Percentiles rank a stretch among this genome's conserved stretches.
phyloP scores from a whole-genome alignment of 2,888 invertebrate species.

The Ypsolopha sequella region DNA sequence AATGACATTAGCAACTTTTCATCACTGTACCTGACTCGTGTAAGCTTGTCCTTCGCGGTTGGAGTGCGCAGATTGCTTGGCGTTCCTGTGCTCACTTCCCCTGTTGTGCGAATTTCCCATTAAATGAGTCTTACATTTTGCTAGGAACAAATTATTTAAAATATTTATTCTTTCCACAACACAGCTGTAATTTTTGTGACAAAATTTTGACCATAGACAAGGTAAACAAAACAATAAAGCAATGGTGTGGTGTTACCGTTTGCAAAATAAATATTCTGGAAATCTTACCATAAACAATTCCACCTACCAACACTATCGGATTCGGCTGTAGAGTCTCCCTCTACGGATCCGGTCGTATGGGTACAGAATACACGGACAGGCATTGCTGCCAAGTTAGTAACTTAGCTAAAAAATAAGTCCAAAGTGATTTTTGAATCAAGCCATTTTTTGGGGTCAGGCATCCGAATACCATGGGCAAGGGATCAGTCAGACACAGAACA shows the following conservation, averaged over 20 bases:
- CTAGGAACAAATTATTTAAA: slow-evolving; percentile 17
- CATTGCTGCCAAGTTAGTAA: too few species aligned
- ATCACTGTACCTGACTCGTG: slow-evolving; percentile 58
- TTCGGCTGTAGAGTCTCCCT: too few species aligned
- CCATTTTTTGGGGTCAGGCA: too few species aligned
- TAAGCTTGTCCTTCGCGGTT: slow-evolving; percentile 51
- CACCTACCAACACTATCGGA: too few species aligned
- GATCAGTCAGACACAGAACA: too few species aligned
- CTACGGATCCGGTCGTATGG: too few species aligned
- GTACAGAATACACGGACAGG: too few species aligned
- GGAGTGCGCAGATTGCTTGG: slow-evolving; percentile 36
- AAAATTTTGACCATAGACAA: slow-evolving; percentile 16
- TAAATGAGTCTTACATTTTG: slow-evolving; percentile 22
- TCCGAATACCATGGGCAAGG: too few species aligned
- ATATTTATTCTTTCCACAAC: slow-evolving; percentile 13
- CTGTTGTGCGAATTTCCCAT: slow-evolving; percentile 63
- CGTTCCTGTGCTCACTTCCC: slow-evolving; percentile 33
- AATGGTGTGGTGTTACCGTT: background rate
- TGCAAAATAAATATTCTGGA: too few species aligned
- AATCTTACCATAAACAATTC: too few species aligned
- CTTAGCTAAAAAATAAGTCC: too few species aligned
- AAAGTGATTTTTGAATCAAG: too few species aligned
- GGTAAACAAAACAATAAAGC: background rate
- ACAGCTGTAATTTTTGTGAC: slow-evolving; percentile 10
- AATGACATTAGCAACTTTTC: slow-evolving; percentile 67